Evolutionary conservation across 2,113 vertebrate genomes (phyloP), one percentile per base, ranked within the genome.

Genomic region (Oophaga pumilio): DNA sequence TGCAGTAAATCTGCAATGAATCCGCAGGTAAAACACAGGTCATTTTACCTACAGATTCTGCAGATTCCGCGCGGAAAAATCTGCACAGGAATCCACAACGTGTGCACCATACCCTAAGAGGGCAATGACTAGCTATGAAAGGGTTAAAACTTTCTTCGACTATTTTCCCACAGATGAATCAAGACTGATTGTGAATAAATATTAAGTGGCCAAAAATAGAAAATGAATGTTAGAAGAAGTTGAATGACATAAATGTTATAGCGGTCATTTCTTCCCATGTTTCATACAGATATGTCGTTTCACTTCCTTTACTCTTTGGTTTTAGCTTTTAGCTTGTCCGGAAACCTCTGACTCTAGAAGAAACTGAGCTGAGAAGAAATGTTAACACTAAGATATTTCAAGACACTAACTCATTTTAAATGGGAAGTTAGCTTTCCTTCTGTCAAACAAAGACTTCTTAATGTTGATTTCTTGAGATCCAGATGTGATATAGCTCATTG

Each of bases 381-480:
- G 81, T 83, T 83, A 83, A 83, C 81, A 83, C 13, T 53, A 52
- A 83, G 69, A 68, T 69, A 69, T 83, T 83, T 83, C 50, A 53
- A 83, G 81, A 83, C 81, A 69, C 62, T 83, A 68, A 83, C 20
- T 83, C 81, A 69, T 83, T 68, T 50, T 83, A 83, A 83, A 83
- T 83, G 62, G 81, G 81, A 83, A 66, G 62, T 83, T 83, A 69
- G 59, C 69, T 69, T 83, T 69, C 49, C 81, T 68, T 83, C 43
- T 83, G 81, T 83, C 81, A 69, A 83, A 83, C 80, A 83, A 83
- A 83, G 20, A 66, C 80, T 82, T 68, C 80, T 82, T 52, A 68
- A 69, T 69, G 81, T 53, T 68, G 62, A 68, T 26, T 28, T 52
- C 69, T 15, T 52, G 14, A 52, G n/a, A 24, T 83, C 81, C 62